Evolutionary conservation across 2,113 vertebrate species (phyloP).

Genomic region (Lophius piscatorius): DNA sequence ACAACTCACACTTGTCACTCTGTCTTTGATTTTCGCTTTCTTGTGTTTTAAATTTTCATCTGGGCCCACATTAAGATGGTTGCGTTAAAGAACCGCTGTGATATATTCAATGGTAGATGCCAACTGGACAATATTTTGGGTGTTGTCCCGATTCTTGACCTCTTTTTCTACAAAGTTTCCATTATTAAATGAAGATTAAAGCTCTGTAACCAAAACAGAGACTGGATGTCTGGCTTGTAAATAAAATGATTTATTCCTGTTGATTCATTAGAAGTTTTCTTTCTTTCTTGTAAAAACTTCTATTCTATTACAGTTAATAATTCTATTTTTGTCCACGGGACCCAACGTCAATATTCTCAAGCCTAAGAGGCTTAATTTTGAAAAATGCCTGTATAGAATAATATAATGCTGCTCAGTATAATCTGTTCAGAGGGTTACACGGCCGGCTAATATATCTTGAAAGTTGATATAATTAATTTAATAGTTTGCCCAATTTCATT

Average conservation of each 20-base stretch:
- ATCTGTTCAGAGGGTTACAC: constrained; percentile 30
- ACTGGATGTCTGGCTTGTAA: too few species aligned
- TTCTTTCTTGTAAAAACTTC: not conserved
- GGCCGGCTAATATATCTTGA: constrained; percentile 36
- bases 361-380: too few species aligned
- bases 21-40: not conserved
- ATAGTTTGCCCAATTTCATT: not conserved
- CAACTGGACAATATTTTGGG: not conserved
- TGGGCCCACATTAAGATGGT: not conserved
- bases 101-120: not conserved
- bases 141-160: constrained; percentile 7
- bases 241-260: not conserved
- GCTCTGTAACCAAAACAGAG: not conserved
- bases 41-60: not conserved
- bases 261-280: constrained; percentile 3
- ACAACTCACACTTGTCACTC: not conserved
- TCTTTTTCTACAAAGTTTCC: not conserved
- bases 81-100: not conserved
- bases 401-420: constrained; percentile 9
- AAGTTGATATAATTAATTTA: too few species aligned
- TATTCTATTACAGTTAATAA: not conserved
- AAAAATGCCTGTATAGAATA: not conserved
- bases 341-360: too few species aligned
- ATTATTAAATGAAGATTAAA: constrained; percentile 5
- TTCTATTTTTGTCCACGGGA: not conserved